These are phyloP conservation scores for Ylistrum balloti DNA, from an alignment of 1,140 invertebrate genomes.

Conservation along the genomic window DNA sequence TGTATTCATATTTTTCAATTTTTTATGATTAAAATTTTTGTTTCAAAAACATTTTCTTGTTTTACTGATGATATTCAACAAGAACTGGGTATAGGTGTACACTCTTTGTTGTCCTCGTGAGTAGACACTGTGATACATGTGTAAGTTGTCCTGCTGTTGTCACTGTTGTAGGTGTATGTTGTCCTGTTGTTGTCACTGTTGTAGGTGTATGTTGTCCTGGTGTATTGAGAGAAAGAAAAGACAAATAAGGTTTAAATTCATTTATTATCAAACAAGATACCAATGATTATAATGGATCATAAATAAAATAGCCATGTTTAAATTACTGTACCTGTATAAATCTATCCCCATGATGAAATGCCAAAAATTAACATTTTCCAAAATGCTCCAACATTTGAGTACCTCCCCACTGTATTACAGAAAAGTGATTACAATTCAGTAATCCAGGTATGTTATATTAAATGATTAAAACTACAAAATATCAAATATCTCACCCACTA, in stretches of 20 bases:
- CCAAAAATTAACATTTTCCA: background rate
- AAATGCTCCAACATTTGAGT: background rate
- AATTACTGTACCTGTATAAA: background rate
- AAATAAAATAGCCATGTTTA: background rate
- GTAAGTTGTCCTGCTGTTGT: too few relatives aligned
- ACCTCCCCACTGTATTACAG: background rate
- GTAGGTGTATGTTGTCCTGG: too few relatives aligned
- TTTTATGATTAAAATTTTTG: too few relatives aligned
- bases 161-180: too few relatives aligned
- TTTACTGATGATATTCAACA: too few relatives aligned
- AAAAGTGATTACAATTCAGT: background rate
- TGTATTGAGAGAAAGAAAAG: too few relatives aligned
- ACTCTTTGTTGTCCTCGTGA: too few relatives aligned
- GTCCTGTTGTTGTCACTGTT: too few relatives aligned
- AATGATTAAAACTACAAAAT: background rate
- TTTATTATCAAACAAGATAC: constrained; percentile 30
- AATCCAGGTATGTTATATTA: background rate
- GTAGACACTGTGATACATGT: too few relatives aligned
- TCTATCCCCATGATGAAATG: background rate
- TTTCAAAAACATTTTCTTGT: too few relatives aligned
- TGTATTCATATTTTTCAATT: too few relatives aligned
- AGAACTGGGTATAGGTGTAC: too few relatives aligned
- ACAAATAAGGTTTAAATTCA: background rate
- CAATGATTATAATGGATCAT: background rate
- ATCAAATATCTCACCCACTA: background rate